Base-by-base conservation (phyloP, 2,797 vertebrate species). In the Craterocephalus amniculus region DNA sequence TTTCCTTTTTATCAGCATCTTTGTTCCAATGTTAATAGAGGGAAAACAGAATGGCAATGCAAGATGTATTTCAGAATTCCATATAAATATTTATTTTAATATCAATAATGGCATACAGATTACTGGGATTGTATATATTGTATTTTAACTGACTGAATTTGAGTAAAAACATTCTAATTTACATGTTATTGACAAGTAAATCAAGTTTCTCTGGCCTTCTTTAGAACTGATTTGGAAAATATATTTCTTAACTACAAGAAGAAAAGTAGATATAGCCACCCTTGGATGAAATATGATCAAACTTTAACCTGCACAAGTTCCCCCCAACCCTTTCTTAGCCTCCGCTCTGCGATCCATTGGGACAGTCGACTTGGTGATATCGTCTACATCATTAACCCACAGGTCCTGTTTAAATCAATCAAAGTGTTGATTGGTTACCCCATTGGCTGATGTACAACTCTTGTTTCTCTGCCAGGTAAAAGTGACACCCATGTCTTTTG, bases 391-490 rank as follows among this genome's bases (percentile, higher is more conserved):
- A 20, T 58, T 22, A 4, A 24, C 6, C 35, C 59, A 61, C 36
- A n/a, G 32, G 18, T 61, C 40, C 59, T 22, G 26, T 32, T 61
- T 55, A 38, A 65, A 38, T 65, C 62, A 36, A 10, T 16, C 9
- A 24, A 51, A 52, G 5, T 16, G 31, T 9, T 27, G 10, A 24
- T n/a, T 24, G 34, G 49, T 54, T 18, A 64, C 22, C 49, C 14
- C 6, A 18, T 20, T 27, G 24, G 43, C 43, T 29, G 58, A 26
- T 24, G 22, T 63, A 32, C 13, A 54, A 65, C 11, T 63, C 45
- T 24, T n/a, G 31, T 22, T 9, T 32, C 20, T 20, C 20, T 32
- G 22, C 34, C 40, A 2, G 16, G 22, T 26, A 7, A 49, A 27
- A 59, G 11, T 31, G 11, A 26, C 38, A 5, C 3, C 59, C 2